phyloP scores from a whole-genome alignment of 2,797 vertebrate genomes.

The Bufotes viridis region DNA sequence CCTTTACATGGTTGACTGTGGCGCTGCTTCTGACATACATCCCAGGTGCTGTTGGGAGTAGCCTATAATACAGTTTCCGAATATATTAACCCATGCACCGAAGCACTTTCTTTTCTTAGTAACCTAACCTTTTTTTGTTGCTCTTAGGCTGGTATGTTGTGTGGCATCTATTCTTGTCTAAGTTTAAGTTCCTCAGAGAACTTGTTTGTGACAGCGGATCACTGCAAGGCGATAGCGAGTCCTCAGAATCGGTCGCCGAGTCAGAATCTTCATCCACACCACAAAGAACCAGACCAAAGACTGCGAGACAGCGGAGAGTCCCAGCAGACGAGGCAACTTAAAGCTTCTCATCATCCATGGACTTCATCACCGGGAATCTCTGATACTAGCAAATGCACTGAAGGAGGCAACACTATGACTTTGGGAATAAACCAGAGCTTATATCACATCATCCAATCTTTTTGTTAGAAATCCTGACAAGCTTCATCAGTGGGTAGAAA shows the following conservation, averaged over 20 bases:
- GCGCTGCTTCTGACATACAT: no score
- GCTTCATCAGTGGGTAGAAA: slow-evolving; percentile 32
- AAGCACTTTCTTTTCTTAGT: neutral
- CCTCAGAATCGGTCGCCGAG: slow-evolving; percentile 82
- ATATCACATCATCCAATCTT: slow-evolving; percentile 1
- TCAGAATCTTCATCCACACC: slow-evolving; percentile 71
- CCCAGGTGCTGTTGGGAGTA: no score
- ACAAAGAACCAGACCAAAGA: slow-evolving; percentile 78
- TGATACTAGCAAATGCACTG: slow-evolving; percentile 59
- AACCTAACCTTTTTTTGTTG: neutral
- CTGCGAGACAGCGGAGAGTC: slow-evolving; percentile 81
- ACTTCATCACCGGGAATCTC: slow-evolving; percentile 25
- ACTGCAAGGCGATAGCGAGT: slow-evolving; percentile 85
- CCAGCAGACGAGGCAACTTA: slow-evolving; percentile 74
- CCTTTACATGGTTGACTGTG: no score
- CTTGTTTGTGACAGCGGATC: slow-evolving; percentile 90
- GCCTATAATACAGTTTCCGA: no score
- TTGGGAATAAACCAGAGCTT: slow-evolving; percentile 58
- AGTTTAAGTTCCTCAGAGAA: slow-evolving; percentile 98
- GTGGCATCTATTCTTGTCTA: slow-evolving; percentile 97
- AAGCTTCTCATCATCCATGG: rapidly evolving
- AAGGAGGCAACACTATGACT: slow-evolving; percentile 58
- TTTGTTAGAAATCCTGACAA: neutral
- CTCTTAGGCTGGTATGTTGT: slow-evolving; percentile 95
- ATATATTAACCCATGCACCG: no score